Conservation (phyloP, 2,888 invertebrate species). For the Dryocosmus kuriphilus region DNA sequence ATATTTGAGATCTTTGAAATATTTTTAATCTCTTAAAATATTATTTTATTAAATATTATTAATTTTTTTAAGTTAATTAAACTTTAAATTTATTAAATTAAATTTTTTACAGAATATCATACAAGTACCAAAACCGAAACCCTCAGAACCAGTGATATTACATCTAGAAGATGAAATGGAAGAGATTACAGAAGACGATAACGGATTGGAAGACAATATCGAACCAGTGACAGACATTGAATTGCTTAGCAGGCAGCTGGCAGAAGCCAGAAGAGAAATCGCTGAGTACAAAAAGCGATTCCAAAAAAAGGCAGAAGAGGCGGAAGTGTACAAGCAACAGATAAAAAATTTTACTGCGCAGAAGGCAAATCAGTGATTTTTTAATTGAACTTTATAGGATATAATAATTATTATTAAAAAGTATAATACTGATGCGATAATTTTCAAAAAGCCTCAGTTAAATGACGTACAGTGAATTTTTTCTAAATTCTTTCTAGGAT, state of each 20-base stretch:
- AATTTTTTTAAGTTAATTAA: no score
- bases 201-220: constrained; percentile 76
- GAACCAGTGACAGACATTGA: constrained; percentile 69
- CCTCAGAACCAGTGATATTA: constrained; percentile 68
- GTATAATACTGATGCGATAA: neutral
- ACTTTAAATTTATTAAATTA: no score
- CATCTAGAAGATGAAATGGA: constrained; percentile 73
- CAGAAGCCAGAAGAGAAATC: constrained; percentile 70
- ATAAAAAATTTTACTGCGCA: constrained; percentile 69
- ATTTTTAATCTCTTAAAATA: no score
- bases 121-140: constrained; percentile 58
- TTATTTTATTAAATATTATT: no score
- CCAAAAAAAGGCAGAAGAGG: constrained; percentile 75
- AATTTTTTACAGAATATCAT: constrained; percentile 67
- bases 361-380: constrained; percentile 49
- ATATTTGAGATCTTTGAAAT: no score
- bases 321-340: constrained; percentile 76
- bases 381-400: neutral
- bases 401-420: neutral
- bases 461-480: neutral
- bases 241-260: constrained; percentile 73
- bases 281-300: constrained; percentile 74
- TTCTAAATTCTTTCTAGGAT: neutral
- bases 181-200: constrained; percentile 78
- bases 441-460: neutral